Percentiles rank a stretch among this genome's conserved stretches.
Conservation (phyloP, 2,113 vertebrate species). For the Pterocles orientalis region DNA sequence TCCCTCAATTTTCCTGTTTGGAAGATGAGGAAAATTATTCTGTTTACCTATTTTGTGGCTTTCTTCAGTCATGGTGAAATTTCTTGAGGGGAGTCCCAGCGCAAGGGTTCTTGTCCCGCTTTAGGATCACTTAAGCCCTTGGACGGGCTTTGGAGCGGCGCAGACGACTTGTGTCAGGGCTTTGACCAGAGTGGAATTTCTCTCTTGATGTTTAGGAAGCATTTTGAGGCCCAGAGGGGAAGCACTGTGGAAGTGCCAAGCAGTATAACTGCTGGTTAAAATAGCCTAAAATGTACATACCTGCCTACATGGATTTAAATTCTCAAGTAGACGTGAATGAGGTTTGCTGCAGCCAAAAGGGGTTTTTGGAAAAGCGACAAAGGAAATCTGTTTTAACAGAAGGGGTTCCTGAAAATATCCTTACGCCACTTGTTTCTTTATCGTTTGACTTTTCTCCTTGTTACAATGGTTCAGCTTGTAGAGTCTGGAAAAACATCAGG, state of each 20-base stretch:
- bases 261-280: slow-evolving; percentile 2
- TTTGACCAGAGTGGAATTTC: slow-evolving; percentile 65
- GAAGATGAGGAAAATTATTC: background rate
- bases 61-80: background rate
- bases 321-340: accelerated
- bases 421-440: background rate
- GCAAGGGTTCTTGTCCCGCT: background rate
- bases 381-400: slow-evolving; percentile 18
- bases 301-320: background rate
- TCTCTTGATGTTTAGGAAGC: slow-evolving; percentile 44
- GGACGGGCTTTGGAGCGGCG: background rate
- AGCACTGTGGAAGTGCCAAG: slow-evolving; percentile 33
- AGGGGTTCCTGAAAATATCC: slow-evolving; percentile 10
- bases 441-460: slow-evolving; percentile 59
- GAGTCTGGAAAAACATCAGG: slow-evolving; percentile 72
- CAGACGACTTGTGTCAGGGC: slow-evolving; percentile 48
- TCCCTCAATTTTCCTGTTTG: background rate
- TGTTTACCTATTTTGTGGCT: background rate
- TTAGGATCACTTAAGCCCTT: background rate
- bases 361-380: background rate
- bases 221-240: slow-evolving; percentile 51
- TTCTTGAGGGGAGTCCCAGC: background rate
- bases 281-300: background rate
- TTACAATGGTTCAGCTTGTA: slow-evolving; percentile 35
- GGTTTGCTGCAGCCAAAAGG: background rate